A percentile compares a stretch with the other conserved stretches of the same genome.
These are phyloP conservation scores for Drosophila villosipedis DNA, from an alignment of 2,888 invertebrate species.

Conservation along the genomic window DNA sequence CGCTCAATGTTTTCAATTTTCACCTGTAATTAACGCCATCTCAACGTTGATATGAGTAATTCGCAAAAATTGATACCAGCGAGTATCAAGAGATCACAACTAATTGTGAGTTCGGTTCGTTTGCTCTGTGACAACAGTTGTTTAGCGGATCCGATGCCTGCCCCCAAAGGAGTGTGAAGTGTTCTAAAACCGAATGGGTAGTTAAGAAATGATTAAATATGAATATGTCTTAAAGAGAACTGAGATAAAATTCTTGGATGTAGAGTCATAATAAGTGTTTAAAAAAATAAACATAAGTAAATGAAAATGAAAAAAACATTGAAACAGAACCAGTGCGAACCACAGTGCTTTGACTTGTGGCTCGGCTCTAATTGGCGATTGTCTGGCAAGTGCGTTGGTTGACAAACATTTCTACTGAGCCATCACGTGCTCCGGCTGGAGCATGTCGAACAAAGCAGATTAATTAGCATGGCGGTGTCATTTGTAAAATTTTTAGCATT, in stretches of 20 bases:
- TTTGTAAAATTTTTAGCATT: slow-evolving; percentile 51
- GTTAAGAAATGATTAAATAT: background rate
- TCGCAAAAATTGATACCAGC: slow-evolving; percentile 56
- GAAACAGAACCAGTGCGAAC: background rate
- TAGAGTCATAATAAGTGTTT: background rate
- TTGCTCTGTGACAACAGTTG: slow-evolving; percentile 38
- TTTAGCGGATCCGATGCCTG: slow-evolving; percentile 15
- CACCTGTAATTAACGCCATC: slow-evolving; percentile 74
- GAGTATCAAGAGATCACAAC: slow-evolving; percentile 63
- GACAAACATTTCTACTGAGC: slow-evolving; percentile 59
- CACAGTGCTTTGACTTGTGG: background rate
- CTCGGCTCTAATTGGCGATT: slow-evolving; percentile 69
- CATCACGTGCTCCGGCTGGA: slow-evolving; percentile 67
- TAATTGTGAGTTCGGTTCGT: slow-evolving; percentile 35
- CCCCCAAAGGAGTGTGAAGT: slow-evolving; percentile 7
- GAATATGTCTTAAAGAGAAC: background rate
- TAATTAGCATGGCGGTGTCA: slow-evolving; percentile 73
- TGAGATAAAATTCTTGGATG: background rate
- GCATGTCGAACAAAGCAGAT: slow-evolving; percentile 67
- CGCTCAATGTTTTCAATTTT: slow-evolving; percentile 75
- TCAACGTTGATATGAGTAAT: slow-evolving; percentile 60
- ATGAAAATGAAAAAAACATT: background rate
- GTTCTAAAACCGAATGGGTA: background rate
- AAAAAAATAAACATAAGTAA: background rate
- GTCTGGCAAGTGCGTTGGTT: slow-evolving; percentile 73